Conservation (phyloP, 1,140 invertebrate genomes). For the Conus betulinus region DNA sequence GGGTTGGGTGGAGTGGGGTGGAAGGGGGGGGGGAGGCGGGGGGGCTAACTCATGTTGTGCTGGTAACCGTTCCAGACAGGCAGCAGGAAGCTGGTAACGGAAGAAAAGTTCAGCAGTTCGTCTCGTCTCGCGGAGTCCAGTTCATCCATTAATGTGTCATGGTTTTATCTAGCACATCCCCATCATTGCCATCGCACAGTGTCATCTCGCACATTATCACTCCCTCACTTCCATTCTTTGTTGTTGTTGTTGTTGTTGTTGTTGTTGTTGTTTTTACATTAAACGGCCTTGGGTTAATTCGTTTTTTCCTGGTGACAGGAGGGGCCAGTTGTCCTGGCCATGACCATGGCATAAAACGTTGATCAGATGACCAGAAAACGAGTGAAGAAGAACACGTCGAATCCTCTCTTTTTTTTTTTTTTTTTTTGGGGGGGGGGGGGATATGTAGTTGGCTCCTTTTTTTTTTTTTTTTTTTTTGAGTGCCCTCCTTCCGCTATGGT, state of each 20-base stretch:
- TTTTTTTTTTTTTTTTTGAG: too few relatives aligned
- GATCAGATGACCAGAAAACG: background rate
- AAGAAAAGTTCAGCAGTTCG: too few relatives aligned
- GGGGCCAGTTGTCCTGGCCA: background rate
- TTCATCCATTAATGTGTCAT: background rate
- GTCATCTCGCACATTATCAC: background rate
- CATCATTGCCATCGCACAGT: background rate
- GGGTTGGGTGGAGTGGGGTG: too few relatives aligned
- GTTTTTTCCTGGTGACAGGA: background rate
- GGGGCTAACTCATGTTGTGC: background rate
- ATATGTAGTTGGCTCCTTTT: too few relatives aligned
- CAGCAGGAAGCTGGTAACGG: too few relatives aligned
- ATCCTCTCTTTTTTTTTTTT: too few relatives aligned
- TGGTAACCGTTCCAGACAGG: background rate
- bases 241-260: background rate
- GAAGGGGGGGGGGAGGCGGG: background rate
- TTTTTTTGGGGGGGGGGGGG: too few relatives aligned
- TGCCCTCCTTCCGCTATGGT: background rate
- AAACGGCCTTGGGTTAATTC: background rate
- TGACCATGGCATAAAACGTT: background rate
- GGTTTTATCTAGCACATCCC: background rate
- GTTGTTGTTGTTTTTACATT: background rate
- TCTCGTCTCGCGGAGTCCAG: background rate
- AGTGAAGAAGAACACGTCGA: background rate
- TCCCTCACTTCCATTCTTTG: background rate